A percentile compares a stretch with the other conserved stretches of the same genome.
Evolutionary conservation across 2,797 vertebrate genomes (phyloP).

Genomic region (Setipinna tenuifilis): DNA sequence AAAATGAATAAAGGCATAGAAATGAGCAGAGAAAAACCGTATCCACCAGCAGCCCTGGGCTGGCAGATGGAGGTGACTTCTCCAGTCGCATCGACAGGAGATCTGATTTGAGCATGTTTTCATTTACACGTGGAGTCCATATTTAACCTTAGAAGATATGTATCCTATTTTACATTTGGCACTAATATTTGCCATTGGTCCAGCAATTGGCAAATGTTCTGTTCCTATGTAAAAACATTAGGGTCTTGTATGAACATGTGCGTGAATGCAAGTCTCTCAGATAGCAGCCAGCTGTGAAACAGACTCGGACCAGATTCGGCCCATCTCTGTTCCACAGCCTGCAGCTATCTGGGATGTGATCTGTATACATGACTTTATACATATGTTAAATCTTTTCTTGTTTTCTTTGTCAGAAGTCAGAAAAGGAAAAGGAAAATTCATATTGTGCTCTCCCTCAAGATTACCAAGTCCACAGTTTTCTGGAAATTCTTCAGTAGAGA

Average conservation of each 20-base stretch:
- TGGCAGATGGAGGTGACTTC: constrained; percentile 80
- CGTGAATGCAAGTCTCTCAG: constrained; percentile 29
- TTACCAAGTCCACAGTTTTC: constrained; percentile 97
- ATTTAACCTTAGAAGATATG: constrained; percentile 82
- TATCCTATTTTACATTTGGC: constrained; percentile 95
- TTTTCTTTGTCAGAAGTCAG: constrained; percentile 55
- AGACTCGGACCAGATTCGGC: constrained; percentile 24
- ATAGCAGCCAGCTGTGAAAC: constrained; percentile 20
- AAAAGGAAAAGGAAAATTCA: constrained; percentile 70
- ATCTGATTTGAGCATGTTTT: constrained; percentile 73
- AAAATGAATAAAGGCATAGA: constrained; percentile 59
- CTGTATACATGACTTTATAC: not conserved
- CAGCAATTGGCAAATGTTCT: constrained; percentile 98
- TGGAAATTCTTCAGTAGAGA: constrained; percentile 99
- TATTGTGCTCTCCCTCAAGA: constrained; percentile 97
- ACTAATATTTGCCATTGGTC: constrained; percentile 99
- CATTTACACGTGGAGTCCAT: constrained; percentile 60
- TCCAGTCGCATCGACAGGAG: constrained; percentile 76
- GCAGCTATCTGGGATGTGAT: not conserved
- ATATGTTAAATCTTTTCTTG: constrained; percentile 64
- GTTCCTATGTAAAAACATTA: constrained; percentile 83
- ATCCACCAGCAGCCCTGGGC: constrained; percentile 86
- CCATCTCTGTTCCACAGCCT: not conserved
- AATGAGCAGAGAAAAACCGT: constrained; percentile 66
- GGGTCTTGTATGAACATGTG: constrained; percentile 58